Conservation (phyloP, 2,888 invertebrate species). For the Rhingia rostrata region DNA sequence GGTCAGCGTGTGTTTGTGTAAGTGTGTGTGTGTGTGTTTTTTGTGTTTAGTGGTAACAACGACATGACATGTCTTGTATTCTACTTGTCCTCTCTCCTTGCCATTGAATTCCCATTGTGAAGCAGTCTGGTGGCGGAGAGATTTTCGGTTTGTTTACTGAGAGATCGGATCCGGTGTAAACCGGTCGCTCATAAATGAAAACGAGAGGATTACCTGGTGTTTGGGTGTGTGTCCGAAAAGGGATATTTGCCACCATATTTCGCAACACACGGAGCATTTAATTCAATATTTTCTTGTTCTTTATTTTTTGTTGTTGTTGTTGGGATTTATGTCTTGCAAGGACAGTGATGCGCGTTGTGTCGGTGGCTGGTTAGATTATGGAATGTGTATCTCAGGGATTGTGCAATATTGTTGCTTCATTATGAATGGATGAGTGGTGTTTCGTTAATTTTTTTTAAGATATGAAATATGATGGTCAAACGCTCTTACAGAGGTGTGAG, state of each 20-base stretch:
- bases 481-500: neutral
- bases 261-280: conserved; percentile 53
- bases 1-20: conserved; percentile 28
- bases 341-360: conserved; percentile 34
- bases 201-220: conserved; percentile 62
- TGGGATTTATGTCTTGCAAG: conserved; percentile 22
- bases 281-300: conserved; percentile 18
- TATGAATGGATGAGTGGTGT: conserved; percentile 45
- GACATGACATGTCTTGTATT: conserved; percentile 69
- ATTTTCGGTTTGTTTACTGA: conserved; percentile 51
- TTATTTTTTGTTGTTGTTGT: conserved; percentile 15
- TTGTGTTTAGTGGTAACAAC: conserved; percentile 49
- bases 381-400: conserved; percentile 29
- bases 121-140: conserved; percentile 14
- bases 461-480: conserved; percentile 28
- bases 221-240: conserved; percentile 56
- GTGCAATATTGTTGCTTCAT: conserved; percentile 48
- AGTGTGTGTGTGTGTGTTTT: conserved; percentile 8
- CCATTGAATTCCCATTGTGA: conserved; percentile 62
- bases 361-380: conserved; percentile 13
- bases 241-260: conserved; percentile 67
- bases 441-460: neutral
- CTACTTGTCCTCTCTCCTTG: conserved; percentile 34
- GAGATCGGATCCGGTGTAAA: conserved; percentile 65
- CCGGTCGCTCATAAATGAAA: conserved; percentile 64